Conservation (phyloP, 37 sponge, comb jelly and placozoan genomes). For the Cladorhizidae sp. region DNA sequence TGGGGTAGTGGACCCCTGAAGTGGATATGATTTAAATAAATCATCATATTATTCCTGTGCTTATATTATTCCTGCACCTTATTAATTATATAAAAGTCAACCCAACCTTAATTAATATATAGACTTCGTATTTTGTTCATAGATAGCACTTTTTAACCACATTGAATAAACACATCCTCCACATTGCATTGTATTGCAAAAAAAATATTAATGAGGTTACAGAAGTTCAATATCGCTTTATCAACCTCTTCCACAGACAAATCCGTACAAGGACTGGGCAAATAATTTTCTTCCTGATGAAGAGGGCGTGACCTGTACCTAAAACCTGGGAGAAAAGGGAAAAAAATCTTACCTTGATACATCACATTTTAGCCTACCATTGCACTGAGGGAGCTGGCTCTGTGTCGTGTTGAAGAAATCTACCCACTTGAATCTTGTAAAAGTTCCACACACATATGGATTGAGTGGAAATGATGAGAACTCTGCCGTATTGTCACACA, state of each 20-base stretch:
- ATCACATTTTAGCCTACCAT: conserved; percentile 12
- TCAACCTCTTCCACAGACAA: background rate
- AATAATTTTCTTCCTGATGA: background rate
- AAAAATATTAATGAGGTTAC: background rate
- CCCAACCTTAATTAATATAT: too few relatives aligned
- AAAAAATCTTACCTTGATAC: too few relatives aligned
- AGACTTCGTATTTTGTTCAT: too few relatives aligned
- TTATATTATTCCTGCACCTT: too few relatives aligned
- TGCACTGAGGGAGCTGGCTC: conserved; percentile 22
- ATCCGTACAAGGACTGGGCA: conserved; percentile 7
- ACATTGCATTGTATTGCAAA: background rate
- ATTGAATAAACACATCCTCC: conserved; percentile 6
- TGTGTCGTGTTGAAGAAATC: conserved; percentile 13
- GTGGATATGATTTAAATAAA: too few relatives aligned
- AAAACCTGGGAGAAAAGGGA: too few relatives aligned
- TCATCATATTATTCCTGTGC: too few relatives aligned
- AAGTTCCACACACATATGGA: conserved; percentile 37
- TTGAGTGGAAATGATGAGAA: conserved; percentile 24
- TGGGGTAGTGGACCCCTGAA: too few relatives aligned
- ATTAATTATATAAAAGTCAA: too few relatives aligned
- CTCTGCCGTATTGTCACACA: conserved; percentile 21
- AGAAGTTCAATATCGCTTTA: background rate
- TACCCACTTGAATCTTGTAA: conserved; percentile 9
- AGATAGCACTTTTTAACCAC: background rate
- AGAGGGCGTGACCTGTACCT: too few relatives aligned